Evolutionary conservation across 2,888 invertebrate species (phyloP), one percentile per base, ranked within the genome.

Genomic region (Ophion costatus): DNA sequence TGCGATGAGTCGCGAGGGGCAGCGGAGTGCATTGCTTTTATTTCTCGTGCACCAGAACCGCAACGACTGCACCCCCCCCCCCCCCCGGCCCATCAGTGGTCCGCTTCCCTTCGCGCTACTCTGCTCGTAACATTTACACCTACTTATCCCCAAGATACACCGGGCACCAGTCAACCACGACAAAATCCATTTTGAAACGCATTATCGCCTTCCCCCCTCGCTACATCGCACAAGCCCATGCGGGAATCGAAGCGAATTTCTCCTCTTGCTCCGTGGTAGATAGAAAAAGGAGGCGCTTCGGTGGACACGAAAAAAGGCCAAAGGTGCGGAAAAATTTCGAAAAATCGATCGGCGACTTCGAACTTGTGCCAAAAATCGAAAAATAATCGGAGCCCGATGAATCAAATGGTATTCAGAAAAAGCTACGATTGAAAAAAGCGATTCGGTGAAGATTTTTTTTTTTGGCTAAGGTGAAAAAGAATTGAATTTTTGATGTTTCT

Each of bases 181-280:
- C 4, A 66, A 73, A 74, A 84, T 22, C 88, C 87, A 89, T 88
- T 91, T 89, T 89, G 83, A 87, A 89, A 91, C 88, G 90, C 85
- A 92, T 92, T 92, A 92, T 92, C 91, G 89, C 89, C 83, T 88
- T 87, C 87, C 87, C 73, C 85, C 59, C 14, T 33, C 14, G 22
- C 61, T 73, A 14, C 1, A 0, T 24, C 22, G 9, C 59, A 6
- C 14, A n/a, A 45, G 22, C 11, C 5, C 5, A 22, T 67, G 4
- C 33, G 29, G 33, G 22, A 22, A 45, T 45, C 38, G 42, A 20
- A 9, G 14, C 7, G 29, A 63, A 17, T 63, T 63, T 63, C 29
- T 29, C 14, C 14, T 6, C 29, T 20, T 63, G 5, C 11, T 24
- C 29, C 10, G 29, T 4, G 7, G 22, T 22, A 22, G 7, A 7